A percentile compares a stretch with the other conserved stretches of the same genome.
These are phyloP conservation scores for Rhynchotus rufescens DNA, from an alignment of 2,797 vertebrate species.

Conservation along the genomic window DNA sequence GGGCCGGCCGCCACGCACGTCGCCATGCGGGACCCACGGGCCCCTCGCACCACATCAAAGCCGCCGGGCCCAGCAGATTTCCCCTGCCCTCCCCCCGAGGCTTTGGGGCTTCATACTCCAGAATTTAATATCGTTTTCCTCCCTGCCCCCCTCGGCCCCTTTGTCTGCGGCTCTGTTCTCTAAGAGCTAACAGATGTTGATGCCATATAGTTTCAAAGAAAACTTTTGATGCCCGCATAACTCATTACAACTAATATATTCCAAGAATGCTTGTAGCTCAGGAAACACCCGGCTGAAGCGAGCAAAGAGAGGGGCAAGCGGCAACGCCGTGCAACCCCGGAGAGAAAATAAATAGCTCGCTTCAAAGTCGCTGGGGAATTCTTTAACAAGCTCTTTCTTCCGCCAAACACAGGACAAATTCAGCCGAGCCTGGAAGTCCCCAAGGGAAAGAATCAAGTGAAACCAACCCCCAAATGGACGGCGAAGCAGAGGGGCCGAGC, in stretches of 20 bases:
- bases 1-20: slow-evolving; percentile 52
- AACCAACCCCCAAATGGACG: slow-evolving; percentile 13
- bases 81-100: slow-evolving; percentile 73
- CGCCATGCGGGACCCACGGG: slow-evolving; percentile 75
- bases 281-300: slow-evolving; percentile 63
- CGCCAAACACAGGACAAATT: slow-evolving; percentile 41
- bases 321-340: slow-evolving; percentile 57
- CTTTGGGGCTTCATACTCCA: slow-evolving; percentile 72
- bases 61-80: slow-evolving; percentile 58
- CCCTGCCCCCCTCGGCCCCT: slow-evolving; percentile 67
- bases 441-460: slow-evolving; percentile 22
- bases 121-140: slow-evolving; percentile 74
- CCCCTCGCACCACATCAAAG: slow-evolving; percentile 81
- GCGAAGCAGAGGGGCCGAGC: not conserved
- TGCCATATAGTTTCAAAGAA: slow-evolving; percentile 79
- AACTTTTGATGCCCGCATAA: slow-evolving; percentile 77
- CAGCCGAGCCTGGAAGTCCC: slow-evolving; percentile 39
- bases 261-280: slow-evolving; percentile 74
- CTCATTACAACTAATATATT: slow-evolving; percentile 72
- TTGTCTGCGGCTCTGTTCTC: slow-evolving; percentile 77
- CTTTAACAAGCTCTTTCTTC: slow-evolving; percentile 65
- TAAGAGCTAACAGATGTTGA: slow-evolving; percentile 84
- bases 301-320: slow-evolving; percentile 44
- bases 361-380: slow-evolving; percentile 71
- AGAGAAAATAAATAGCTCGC: slow-evolving; percentile 62